phyloP scores from a whole-genome alignment of 2,113 vertebrate genomes.

The Antennarius striatus region DNA sequence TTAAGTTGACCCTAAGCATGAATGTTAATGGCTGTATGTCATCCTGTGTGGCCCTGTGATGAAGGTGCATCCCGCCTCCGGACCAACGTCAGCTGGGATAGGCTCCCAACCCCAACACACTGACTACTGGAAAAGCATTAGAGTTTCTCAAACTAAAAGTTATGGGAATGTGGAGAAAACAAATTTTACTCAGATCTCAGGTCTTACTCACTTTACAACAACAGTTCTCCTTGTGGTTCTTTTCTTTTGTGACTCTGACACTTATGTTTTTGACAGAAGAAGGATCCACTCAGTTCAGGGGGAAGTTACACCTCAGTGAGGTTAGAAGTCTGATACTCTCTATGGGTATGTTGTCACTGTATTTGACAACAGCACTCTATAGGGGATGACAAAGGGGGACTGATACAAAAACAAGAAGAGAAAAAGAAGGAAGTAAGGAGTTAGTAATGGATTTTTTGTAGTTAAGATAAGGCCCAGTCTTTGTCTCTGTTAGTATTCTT shows the following conservation, averaged over 20 bases:
- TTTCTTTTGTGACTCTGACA: slow-evolving; percentile 33
- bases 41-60: too few relatives aligned
- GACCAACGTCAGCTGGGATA: too few relatives aligned
- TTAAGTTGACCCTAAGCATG: too few relatives aligned
- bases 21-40: too few relatives aligned
- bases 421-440: slow-evolving; percentile 29
- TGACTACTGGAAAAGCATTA: too few relatives aligned
- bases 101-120: too few relatives aligned
- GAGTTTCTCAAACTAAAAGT: neutral
- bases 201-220: slow-evolving; percentile 19
- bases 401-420: slow-evolving; percentile 9
- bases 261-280: slow-evolving; percentile 36
- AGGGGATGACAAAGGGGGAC: slow-evolving; percentile 7
- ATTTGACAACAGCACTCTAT: neutral
- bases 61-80: too few relatives aligned
- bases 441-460: slow-evolving; percentile 7
- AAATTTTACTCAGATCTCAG: neutral
- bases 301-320: slow-evolving; percentile 48
- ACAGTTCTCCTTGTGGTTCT: slow-evolving; percentile 8
- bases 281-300: slow-evolving; percentile 25
- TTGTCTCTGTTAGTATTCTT: slow-evolving; percentile 61
- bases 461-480: slow-evolving; percentile 35
- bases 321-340: slow-evolving; percentile 59
- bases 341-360: slow-evolving; percentile 15
- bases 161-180: slow-evolving; percentile 15